A percentile compares a stretch with the other conserved stretches of the same genome.
Evolutionary conservation across 35 echinoderm and acorn worm genomes (phyloP).

Genomic region (Diadema setosum): DNA sequence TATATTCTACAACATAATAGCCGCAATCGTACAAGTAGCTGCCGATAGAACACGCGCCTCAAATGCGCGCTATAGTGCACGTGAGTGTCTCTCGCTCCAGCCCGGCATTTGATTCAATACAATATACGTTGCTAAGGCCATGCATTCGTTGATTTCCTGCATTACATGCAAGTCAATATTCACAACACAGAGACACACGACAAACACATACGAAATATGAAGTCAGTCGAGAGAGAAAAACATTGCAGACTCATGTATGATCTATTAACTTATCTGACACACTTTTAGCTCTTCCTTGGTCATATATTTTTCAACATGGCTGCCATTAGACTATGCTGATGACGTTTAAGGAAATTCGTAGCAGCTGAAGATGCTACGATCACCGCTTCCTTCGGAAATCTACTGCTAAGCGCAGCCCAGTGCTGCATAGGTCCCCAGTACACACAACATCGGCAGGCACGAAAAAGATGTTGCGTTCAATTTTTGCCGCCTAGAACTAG

Average conservation of each 20-base stretch:
- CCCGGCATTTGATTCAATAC: no score
- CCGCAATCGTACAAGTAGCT: no score
- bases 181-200: neutral
- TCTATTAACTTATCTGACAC: neutral
- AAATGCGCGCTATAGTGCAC: no score
- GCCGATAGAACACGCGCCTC: no score
- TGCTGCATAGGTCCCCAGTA: no score
- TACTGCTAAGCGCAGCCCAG: no score
- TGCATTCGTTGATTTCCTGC: neutral
- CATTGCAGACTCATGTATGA: neutral
- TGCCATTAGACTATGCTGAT: constrained; percentile 56
- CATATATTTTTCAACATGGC: constrained; percentile 57
- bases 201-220: neutral
- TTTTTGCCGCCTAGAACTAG: neutral
- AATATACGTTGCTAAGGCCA: neutral
- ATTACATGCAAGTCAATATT: neutral
- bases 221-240: neutral
- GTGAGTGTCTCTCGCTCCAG: no score
- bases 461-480: neutral
- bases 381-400: neutral
- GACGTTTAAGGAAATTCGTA: constrained; percentile 26
- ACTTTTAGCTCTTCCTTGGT: neutral
- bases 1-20: no score
- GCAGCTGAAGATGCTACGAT: neutral
- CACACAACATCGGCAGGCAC: no score